Evolutionary conservation across 2,113 vertebrate genomes (phyloP), one percentile per base, ranked within the genome.

Genomic region (Furnarius figulus): DNA sequence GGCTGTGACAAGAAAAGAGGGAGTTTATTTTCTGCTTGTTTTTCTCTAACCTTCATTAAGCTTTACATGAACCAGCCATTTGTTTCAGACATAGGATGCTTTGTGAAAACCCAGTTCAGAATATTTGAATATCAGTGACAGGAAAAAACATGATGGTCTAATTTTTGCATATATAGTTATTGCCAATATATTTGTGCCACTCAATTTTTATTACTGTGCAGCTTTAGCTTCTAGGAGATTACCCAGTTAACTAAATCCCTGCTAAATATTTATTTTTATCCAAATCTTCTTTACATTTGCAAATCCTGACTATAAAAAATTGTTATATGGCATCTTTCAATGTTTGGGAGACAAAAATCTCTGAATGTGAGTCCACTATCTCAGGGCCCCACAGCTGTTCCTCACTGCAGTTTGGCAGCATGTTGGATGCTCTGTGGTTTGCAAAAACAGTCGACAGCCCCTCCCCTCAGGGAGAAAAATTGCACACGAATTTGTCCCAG

Each of bases 191-290:
- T 22, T 49, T 49, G 11, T 28, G 30, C 35, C 13, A 13, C 61
- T 89, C 66, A 22, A 10, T 31, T 87, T 80, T 86, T 74, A 52
- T 65, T 87, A n/a, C 2, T 3, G 30, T 52, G n/a, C 19, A 72
- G 30, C 33, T 84, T 68, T 67, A 63, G 33, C 30, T 85, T 72
- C 42, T 44, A 52, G 33, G 30, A 75, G 39, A 75, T 91, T 84
- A 81, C 10, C 5, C 39, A 49, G 68, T 78, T 91, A 87, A 56
- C 61, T 75, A 92, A 95, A 89, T 78, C 61, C 52, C 31, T 68
- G 15, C 5, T 72, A 87, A 89, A 92, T 89, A 91, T 85, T 89
- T 90, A 28, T 67, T 92, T 92, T 76, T 30, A 94, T 65, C 59
- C 42, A 88, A 88, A 74, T 86, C 55, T 75, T 80, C 31, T 77